A percentile compares a stretch with the other conserved stretches of the same genome.
Evolutionary conservation across 2,113 vertebrate genomes (phyloP).

Genomic region (Spermophilus dauricus): DNA sequence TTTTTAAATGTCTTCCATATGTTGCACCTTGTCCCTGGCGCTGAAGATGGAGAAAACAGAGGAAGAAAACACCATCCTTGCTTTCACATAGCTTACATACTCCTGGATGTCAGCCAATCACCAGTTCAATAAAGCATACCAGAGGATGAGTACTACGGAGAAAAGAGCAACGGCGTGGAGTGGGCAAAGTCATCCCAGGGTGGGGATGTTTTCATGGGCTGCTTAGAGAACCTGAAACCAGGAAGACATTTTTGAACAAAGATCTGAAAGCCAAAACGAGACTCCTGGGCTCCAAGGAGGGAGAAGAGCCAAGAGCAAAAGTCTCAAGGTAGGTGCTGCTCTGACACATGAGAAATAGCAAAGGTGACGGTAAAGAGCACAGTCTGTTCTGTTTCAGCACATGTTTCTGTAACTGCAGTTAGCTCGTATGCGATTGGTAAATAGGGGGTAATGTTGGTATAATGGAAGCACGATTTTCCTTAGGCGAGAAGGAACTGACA

Average conservation of each 20-base stretch:
- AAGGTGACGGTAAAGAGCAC: neutral
- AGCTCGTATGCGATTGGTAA: conserved; percentile 48
- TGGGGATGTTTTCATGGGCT: neutral
- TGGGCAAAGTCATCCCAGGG: neutral
- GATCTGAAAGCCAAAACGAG: neutral
- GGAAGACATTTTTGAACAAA: neutral
- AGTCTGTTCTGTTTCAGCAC: conserved; percentile 53
- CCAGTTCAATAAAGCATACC: neutral
- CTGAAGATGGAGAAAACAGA: neutral
- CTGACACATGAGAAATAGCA: neutral
- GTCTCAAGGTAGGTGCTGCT: neutral
- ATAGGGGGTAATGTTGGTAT: neutral
- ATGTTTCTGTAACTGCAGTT: conserved; percentile 5
- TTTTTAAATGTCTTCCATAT: neutral
- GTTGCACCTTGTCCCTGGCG: neutral
- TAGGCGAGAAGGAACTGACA: neutral
- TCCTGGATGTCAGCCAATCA: neutral
- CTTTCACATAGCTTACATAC: neutral
- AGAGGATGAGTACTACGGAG: neutral
- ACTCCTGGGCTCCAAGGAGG: neutral
- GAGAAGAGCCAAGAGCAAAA: neutral
- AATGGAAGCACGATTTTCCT: neutral
- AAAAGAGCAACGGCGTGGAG: neutral
- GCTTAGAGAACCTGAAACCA: neutral
- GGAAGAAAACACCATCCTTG: neutral